Evolutionary conservation across 2,113 vertebrate genomes (phyloP).

Genomic region (Pimephales promelas): DNA sequence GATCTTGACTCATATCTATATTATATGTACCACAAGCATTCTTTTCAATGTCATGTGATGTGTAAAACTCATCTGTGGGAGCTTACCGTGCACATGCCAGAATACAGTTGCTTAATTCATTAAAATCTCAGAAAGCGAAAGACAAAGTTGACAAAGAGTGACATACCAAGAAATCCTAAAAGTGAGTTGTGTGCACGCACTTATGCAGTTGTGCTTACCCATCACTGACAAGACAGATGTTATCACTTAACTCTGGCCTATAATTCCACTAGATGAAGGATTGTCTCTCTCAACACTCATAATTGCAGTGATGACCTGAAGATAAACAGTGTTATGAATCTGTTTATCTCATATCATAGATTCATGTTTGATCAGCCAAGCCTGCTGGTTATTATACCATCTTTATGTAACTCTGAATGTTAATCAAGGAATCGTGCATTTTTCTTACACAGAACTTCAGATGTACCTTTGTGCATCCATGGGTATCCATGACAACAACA

Average conservation of each 20-base stretch:
- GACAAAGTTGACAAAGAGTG: not conserved
- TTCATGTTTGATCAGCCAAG: slow-evolving; percentile 33
- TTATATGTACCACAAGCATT: not conserved
- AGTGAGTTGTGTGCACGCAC: not conserved
- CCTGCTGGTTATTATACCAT: slow-evolving; percentile 20
- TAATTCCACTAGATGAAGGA: slow-evolving; percentile 41
- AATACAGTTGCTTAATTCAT: slow-evolving; percentile 5
- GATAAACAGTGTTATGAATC: slow-evolving; percentile 21
- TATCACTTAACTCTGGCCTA: slow-evolving; percentile 40
- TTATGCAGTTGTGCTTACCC: not conserved
- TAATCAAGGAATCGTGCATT: slow-evolving; percentile 37
- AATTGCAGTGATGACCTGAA: slow-evolving; percentile 48
- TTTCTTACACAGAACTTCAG: slow-evolving; percentile 39
- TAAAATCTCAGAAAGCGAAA: slow-evolving; percentile 4
- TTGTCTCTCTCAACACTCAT: slow-evolving; percentile 36
- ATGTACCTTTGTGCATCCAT: not conserved
- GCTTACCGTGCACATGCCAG: not conserved
- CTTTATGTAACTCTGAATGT: slow-evolving; percentile 44
- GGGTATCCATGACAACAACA: not conserved
- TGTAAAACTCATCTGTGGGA: not conserved
- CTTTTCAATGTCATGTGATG: not conserved
- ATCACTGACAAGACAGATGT: not conserved
- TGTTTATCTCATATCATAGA: slow-evolving; percentile 51
- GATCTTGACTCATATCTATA: not conserved
- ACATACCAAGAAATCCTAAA: not conserved